Evolutionary conservation across 2,113 vertebrate genomes (phyloP), one percentile per base, ranked within the genome.

Genomic region (Dipodomys ordii): DNA sequence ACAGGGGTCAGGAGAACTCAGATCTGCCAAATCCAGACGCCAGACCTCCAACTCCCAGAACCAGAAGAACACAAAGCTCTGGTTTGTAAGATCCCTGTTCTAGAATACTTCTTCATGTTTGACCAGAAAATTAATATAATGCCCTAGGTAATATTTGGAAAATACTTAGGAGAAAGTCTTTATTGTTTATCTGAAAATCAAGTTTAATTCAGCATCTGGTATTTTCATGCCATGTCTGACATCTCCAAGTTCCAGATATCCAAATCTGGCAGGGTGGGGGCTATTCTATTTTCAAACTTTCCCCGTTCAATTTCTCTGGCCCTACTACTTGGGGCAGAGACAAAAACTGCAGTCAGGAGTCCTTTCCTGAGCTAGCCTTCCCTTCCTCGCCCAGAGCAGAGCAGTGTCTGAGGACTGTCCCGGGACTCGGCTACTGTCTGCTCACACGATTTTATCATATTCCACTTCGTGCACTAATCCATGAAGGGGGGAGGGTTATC

Each of bases 381-480:
- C 73, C 28, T 2, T 72, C 16, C 27, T 8, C 71, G 23, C 4
- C 5, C 15, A 28, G 1, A 28, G 39, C 39, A 39, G 39, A 39
- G 39, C 39, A 39, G 39, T 5, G 39, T 39, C 39, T 39, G 39
- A 16, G 9, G 69, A 8, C 7, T 15, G 4, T 30, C 2, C 3
- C 25, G 3, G 19, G 65, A 20, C 16, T 22, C 39, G n/a, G 23
- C 25, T 3, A 2, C 1, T 18, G 9, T 19, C 11, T 16, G 8
- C 0, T 4, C 6, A 25, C 80, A 4, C 7, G 57, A 11, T 15
- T 2, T 23, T 0, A 0, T 23, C 22, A 11, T 2, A 15, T 10
- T 35, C 46, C 3, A 16, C 23, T 3, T 4, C 4, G 13, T 3
- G 11, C 69, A 6, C 7, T 30, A 6, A 44, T 2, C 32, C 23